Conservation (phyloP, 2,888 invertebrate species). For the Cataglyphis cursor region DNA sequence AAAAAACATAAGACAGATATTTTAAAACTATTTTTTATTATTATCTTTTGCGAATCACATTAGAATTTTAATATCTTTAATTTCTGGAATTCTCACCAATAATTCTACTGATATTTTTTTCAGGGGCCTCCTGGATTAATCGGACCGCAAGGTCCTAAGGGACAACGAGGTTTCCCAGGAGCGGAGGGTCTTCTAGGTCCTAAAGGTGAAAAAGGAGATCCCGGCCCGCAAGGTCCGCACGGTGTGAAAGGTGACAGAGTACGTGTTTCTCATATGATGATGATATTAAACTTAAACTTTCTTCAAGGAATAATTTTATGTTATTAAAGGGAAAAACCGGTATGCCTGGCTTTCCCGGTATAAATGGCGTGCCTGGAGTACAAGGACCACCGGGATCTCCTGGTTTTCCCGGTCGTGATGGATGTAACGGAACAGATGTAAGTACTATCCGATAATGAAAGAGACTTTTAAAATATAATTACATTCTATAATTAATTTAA, state of each 20-base stretch:
- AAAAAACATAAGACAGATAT: not conserved
- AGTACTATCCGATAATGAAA: slow-evolving; percentile 81
- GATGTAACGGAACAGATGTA: slow-evolving; percentile 98
- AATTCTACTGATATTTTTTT: slow-evolving; percentile 58
- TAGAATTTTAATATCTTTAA: not conserved
- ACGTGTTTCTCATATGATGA: slow-evolving; percentile 64
- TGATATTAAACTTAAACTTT: not conserved
- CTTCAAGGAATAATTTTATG: slow-evolving; percentile 1
- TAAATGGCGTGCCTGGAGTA: slow-evolving; percentile 91
- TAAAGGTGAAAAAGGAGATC: slow-evolving; percentile 96
- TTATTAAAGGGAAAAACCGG: slow-evolving; percentile 92
- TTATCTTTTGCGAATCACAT: not conserved
- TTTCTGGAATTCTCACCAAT: not conserved
- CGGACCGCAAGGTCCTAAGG: slow-evolving; percentile 92
- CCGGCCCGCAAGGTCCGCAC: slow-evolving; percentile 93
- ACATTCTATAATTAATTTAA: not conserved
- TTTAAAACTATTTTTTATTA: not conserved
- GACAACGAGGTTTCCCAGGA: slow-evolving; percentile 93
- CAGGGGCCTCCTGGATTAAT: slow-evolving; percentile 92
- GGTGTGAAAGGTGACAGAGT: slow-evolving; percentile 94
- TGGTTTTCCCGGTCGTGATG: slow-evolving; percentile 96
- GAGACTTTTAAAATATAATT: not conserved
- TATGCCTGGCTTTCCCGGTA: slow-evolving; percentile 94
- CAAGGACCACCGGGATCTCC: slow-evolving; percentile 90
- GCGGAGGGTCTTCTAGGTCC: slow-evolving; percentile 94